Conservation (phyloP, 1,140 invertebrate species). For the Streblospio benedicti region DNA sequence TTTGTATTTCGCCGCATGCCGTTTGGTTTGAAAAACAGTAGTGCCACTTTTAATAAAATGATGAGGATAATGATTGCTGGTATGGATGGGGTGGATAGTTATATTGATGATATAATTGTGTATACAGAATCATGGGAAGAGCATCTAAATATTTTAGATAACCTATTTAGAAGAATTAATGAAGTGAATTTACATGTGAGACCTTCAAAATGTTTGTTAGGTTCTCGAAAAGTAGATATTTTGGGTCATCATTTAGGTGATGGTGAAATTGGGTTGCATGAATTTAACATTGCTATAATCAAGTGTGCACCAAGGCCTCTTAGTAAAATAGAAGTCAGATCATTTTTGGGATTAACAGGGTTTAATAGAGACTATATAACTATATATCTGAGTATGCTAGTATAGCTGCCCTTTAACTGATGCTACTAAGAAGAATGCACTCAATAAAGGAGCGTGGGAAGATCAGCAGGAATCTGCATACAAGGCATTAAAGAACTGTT, state of each 20-base stretch:
- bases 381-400: too few species aligned
- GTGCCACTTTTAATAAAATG: constrained; percentile 2
- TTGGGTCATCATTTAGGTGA: constrained; percentile 1
- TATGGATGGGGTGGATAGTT: neutral
- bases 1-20: neutral
- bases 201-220: constrained; percentile 4
- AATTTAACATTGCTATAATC: neutral
- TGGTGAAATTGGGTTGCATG: neutral
- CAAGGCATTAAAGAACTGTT: too few species aligned
- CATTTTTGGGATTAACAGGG: constrained; percentile 45
- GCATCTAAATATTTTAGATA: neutral
- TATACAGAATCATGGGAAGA: neutral
- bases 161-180: neutral
- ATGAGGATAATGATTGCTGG: neutral
- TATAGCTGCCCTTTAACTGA: too few species aligned
- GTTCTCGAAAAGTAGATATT: neutral
- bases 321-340: constrained; percentile 30
- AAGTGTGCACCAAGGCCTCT: neutral
- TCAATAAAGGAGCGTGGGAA: too few species aligned
- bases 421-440: too few species aligned
- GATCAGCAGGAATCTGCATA: too few species aligned
- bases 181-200: neutral
- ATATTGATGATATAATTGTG: constrained; percentile 4
- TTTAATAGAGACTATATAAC: constrained; percentile 45
- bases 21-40: constrained; percentile 1